Percentiles rank a stretch among this genome's conserved stretches.
Conservation (phyloP, 2,888 invertebrate species). For the Pteria penguin region DNA sequence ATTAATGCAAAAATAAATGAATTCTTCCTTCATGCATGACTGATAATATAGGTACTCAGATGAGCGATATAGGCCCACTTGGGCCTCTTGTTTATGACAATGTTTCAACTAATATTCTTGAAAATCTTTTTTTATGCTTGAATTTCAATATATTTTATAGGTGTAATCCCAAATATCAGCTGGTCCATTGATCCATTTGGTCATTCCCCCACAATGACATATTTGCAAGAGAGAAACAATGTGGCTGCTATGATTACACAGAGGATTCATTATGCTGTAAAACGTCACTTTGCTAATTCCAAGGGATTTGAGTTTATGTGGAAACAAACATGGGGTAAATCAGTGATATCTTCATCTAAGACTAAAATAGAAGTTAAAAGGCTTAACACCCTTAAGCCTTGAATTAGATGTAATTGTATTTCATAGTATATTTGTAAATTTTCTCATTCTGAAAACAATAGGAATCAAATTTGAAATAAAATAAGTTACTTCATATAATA, state of each 20-base stretch:
- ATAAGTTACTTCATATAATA: no score
- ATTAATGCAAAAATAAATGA: no score
- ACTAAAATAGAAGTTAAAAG: neutral
- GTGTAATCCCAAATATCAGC: conserved; percentile 68
- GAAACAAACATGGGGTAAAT: conserved; percentile 91
- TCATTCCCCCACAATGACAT: conserved; percentile 95
- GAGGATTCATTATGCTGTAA: conserved; percentile 93
- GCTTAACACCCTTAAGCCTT: neutral
- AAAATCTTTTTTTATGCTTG: no score
- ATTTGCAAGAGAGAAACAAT: conserved; percentile 90
- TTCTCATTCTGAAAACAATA: neutral
- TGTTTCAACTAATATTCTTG: no score
- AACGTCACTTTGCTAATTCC: conserved; percentile 90
- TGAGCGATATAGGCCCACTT: no score
- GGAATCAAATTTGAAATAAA: neutral
- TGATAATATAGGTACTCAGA: no score
- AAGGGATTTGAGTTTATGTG: conserved; percentile 94
- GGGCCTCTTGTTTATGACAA: no score
- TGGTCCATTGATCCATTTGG: conserved; percentile 99
- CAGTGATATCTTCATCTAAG: neutral
- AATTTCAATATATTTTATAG: no score
- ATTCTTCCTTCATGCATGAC: no score
- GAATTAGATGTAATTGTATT: neutral
- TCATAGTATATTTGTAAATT: neutral
- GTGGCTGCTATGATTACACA: conserved; percentile 91